Percentiles rank a stretch among this genome's conserved stretches.
Evolutionary conservation across 2,888 invertebrate species (phyloP).

Genomic region (Hyalella azteca): DNA sequence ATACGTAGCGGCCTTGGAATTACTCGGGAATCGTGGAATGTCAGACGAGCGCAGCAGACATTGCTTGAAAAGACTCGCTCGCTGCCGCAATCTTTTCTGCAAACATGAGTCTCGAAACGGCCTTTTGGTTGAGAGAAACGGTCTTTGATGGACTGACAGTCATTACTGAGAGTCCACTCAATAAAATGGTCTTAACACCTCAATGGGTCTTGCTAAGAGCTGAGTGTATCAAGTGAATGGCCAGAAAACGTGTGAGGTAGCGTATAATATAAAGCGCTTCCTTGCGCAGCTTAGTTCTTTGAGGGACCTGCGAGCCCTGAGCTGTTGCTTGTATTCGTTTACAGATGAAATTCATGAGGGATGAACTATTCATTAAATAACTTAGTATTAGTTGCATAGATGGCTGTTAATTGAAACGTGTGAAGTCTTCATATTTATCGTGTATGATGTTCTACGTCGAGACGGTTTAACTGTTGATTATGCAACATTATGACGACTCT

Average conservation of each 20-base stretch:
- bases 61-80: conserved; percentile 3
- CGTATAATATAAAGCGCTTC: too few species aligned
- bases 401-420: too few species aligned
- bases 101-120: neutral
- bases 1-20: conserved; percentile 1
- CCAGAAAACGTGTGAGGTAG: neutral
- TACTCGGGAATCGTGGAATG: neutral
- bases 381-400: too few species aligned
- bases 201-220: neutral
- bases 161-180: conserved; percentile 10
- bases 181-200: conserved; percentile 24
- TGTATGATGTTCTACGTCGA: too few species aligned
- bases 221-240: neutral
- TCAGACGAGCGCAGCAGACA: neutral
- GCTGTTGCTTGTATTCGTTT: too few species aligned
- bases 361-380: too few species aligned
- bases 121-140: neutral
- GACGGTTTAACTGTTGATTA: too few species aligned
- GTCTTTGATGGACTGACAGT: conserved; percentile 9
- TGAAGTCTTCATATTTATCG: too few species aligned
- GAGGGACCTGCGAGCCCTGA: too few species aligned
- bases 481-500: too few species aligned
- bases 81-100: conserved; percentile 17
- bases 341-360: too few species aligned
- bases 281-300: too few species aligned